Evolutionary conservation across 2,113 vertebrate genomes (phyloP).

Genomic region (Dasyurus viverrinus): DNA sequence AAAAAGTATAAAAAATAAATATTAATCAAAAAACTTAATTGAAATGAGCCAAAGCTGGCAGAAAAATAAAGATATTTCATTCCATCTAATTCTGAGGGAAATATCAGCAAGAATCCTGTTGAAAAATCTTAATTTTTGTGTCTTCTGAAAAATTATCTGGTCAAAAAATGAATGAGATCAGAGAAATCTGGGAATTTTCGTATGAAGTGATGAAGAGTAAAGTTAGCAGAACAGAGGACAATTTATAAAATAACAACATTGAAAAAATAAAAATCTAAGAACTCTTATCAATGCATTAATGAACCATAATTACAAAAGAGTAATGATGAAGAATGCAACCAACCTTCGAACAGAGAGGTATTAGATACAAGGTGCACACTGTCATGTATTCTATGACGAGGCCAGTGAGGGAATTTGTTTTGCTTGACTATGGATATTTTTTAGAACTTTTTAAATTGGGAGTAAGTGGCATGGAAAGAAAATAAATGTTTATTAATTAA

Average conservation of each 20-base stretch:
- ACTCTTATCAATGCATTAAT: not conserved
- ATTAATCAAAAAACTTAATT: not conserved
- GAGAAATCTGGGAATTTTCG: not conserved
- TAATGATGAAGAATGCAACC: not conserved
- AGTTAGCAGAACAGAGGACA: not conserved
- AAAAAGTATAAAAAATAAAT: not conserved
- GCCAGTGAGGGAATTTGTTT: not conserved
- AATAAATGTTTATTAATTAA: not conserved
- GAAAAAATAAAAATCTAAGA: not conserved
- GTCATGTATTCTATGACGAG: not conserved
- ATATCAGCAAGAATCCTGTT: rapidly evolving
- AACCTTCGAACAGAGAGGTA: not conserved
- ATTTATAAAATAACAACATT: not conserved
- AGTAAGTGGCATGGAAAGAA: not conserved
- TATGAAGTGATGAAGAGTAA: not conserved
- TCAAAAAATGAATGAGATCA: not conserved
- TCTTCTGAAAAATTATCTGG: not conserved
- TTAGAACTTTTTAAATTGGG: not conserved
- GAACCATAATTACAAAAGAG: not conserved
- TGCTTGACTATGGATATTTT: not conserved
- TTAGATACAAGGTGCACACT: not conserved
- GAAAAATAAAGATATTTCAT: not conserved
- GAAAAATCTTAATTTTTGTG: not conserved
- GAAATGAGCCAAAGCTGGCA: not conserved
- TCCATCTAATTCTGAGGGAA: not conserved